Evolutionary conservation across 2,797 vertebrate genomes (phyloP).

Genomic region (Ara ararauna): DNA sequence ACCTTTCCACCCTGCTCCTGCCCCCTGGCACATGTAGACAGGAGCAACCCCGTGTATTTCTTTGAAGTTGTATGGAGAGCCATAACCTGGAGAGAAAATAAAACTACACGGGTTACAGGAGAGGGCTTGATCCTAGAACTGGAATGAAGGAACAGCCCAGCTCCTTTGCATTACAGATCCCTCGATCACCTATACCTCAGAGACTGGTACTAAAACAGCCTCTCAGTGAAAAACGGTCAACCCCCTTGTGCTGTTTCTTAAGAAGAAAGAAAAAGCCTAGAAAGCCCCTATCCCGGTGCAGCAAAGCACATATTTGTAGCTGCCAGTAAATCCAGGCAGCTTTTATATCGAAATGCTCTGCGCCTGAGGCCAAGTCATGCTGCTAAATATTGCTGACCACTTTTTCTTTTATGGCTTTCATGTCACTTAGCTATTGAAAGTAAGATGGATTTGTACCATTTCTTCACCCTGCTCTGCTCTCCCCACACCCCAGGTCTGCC

Average conservation of each 20-base stretch:
- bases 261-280: conserved; percentile 33
- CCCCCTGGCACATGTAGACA: neutral
- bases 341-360: conserved; percentile 77
- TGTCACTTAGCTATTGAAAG: conserved; percentile 99
- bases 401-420: conserved; percentile 95
- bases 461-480: conserved; percentile 88
- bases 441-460: conserved; percentile 99
- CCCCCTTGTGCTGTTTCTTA: neutral
- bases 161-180: neutral
- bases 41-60: neutral
- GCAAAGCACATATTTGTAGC: conserved; percentile 77
- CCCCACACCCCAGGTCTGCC: conserved; percentile 91
- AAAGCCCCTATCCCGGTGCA: conserved; percentile 71
- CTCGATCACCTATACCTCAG: conserved; percentile 46
- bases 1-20: neutral
- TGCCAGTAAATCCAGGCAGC: conserved; percentile 79
- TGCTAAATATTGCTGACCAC: conserved; percentile 92
- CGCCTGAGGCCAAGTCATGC: conserved; percentile 83
- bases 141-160: neutral
- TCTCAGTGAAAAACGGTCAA: neutral
- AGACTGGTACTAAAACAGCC: neutral
- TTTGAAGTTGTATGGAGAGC: neutral
- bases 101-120: neutral
- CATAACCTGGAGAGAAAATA: neutral
- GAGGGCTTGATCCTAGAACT: neutral